phyloP scores from a whole-genome alignment of 1,140 invertebrate species.

The Hestina assimilis region DNA sequence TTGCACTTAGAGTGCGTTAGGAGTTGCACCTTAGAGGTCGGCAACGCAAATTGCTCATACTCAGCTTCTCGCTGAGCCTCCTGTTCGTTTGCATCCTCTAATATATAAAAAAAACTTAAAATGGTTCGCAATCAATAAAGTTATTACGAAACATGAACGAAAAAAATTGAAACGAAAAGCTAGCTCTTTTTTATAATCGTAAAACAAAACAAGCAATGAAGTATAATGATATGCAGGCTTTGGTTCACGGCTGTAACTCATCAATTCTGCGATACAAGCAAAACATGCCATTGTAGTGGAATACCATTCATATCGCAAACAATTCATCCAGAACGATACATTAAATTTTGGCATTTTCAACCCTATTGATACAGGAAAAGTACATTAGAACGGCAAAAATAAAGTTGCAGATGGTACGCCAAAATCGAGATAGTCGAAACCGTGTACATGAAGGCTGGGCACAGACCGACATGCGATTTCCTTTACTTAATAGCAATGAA shows the following conservation, averaged over 20 bases:
- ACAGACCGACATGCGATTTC: slow-evolving; percentile 11
- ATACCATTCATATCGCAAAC: slow-evolving; percentile 32
- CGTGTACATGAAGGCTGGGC: neutral
- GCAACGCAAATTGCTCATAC: too few species aligned
- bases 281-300: slow-evolving; percentile 31
- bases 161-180: too few species aligned
- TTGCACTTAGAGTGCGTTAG: too few species aligned
- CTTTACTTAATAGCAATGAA: neutral
- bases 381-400: neutral
- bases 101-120: too few species aligned
- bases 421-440: slow-evolving; percentile 20
- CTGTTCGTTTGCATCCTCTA: too few species aligned
- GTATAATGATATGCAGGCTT: slow-evolving; percentile 29
- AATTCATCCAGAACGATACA: slow-evolving; percentile 7
- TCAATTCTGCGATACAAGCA: slow-evolving; percentile 38
- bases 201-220: neutral
- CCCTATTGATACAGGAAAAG: neutral
- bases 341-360: neutral
- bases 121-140: too few species aligned
- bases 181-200: too few species aligned
- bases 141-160: too few species aligned
- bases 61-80: too few species aligned
- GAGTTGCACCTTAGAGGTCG: too few species aligned
- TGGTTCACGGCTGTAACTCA: slow-evolving; percentile 26
- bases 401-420: slow-evolving; percentile 11